Percentiles rank a stretch among this genome's conserved stretches.
Evolutionary conservation across 2,113 vertebrate species (phyloP).

Genomic region (Zapornia atra): DNA sequence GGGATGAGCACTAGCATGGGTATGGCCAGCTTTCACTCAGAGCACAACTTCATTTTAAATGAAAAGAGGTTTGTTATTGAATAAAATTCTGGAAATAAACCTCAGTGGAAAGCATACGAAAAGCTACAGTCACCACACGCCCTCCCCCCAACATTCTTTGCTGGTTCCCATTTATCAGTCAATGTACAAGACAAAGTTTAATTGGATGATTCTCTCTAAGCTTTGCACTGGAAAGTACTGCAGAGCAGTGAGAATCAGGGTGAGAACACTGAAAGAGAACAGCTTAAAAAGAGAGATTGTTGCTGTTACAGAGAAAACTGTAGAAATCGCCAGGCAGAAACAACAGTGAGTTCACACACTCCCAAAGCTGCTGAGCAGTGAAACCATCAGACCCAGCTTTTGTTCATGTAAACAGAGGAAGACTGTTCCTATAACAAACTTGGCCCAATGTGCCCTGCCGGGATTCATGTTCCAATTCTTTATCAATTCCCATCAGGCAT

Average conservation of each 20-base stretch:
- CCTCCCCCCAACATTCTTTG: neutral
- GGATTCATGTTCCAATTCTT: constrained; percentile 50
- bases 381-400: constrained; percentile 62
- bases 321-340: constrained; percentile 21
- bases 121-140: neutral
- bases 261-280: neutral
- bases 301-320: neutral
- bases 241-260: neutral
- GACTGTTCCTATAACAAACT: constrained; percentile 67
- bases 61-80: neutral
- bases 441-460: constrained; percentile 41
- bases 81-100: neutral
- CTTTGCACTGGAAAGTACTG: neutral
- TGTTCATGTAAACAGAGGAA: constrained; percentile 65
- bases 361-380: constrained; percentile 57
- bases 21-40: neutral
- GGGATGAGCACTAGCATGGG: neutral
- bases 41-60: neutral
- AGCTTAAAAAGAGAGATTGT: neutral
- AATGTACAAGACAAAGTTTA: neutral
- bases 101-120: neutral
- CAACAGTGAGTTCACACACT: constrained; percentile 41
- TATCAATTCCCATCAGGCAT: constrained; percentile 53
- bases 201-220: neutral
- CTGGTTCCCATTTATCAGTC: neutral